A percentile compares a stretch with the other conserved stretches of the same genome.
phyloP scores from a whole-genome alignment of 35 echinoderm and acorn worm genomes.

The Apostichopus japonicus region DNA sequence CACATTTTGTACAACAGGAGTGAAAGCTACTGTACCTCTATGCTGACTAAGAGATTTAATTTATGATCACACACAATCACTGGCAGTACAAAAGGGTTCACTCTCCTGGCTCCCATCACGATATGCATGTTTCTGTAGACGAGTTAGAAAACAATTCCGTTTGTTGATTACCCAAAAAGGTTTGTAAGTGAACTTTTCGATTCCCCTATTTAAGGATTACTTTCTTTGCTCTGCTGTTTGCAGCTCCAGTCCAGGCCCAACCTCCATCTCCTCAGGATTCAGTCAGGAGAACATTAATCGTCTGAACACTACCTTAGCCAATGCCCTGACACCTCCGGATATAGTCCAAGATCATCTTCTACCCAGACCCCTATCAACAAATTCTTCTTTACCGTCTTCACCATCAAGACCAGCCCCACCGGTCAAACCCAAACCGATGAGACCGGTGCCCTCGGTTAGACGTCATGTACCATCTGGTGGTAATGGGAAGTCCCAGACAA shows the following conservation, averaged over 20 bases:
- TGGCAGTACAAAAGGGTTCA: no score
- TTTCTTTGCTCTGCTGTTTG: neutral
- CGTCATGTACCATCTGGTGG: slow-evolving; percentile 5
- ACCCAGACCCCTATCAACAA: slow-evolving; percentile 1
- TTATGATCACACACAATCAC: no score
- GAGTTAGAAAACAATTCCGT: no score
- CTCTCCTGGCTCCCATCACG: no score
- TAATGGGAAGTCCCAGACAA: slow-evolving; percentile 8
- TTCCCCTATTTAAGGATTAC: no score
- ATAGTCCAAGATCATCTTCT: slow-evolving; percentile 37
- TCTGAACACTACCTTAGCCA: slow-evolving; percentile 19
- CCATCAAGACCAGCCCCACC: slow-evolving; percentile 19
- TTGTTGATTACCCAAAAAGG: no score
- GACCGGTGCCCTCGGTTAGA: slow-evolving; percentile 53
- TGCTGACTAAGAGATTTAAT: no score
- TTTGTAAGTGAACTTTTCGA: no score
- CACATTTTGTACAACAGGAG: no score
- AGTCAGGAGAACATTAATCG: neutral
- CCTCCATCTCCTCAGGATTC: neutral
- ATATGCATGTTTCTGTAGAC: no score
- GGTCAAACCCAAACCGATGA: slow-evolving; percentile 53
- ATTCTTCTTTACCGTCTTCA: neutral
- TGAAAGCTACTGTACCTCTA: no score
- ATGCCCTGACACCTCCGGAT: slow-evolving; percentile 30
- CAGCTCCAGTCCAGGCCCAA: slow-evolving; percentile 10